A percentile compares a stretch with the other conserved stretches of the same genome.
Conservation (phyloP, 1,140 invertebrate genomes). For the Drosophila ercepeae region DNA sequence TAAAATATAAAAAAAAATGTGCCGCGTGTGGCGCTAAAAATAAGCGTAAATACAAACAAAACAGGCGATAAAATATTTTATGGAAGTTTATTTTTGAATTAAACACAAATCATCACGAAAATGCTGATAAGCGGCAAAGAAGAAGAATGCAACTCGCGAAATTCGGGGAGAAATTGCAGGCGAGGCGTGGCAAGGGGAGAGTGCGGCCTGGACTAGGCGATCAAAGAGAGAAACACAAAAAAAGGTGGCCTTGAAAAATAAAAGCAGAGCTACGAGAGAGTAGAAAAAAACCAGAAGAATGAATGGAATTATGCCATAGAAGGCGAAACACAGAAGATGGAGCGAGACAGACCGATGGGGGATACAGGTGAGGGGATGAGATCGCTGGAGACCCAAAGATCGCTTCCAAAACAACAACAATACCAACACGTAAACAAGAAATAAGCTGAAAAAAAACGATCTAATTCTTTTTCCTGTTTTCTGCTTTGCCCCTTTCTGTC, state of each 20-base stretch:
- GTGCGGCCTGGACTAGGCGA: constrained; percentile 7
- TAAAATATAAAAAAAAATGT: constrained; percentile 43
- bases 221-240: constrained; percentile 39
- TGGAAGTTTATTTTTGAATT: constrained; percentile 50
- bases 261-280: constrained; percentile 20
- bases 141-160: constrained; percentile 15
- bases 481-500: not conserved
- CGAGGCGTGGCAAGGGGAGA: constrained; percentile 4
- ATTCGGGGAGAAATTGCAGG: constrained; percentile 4
- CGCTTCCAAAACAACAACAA: constrained; percentile 40
- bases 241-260: constrained; percentile 64
- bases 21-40: constrained; percentile 72
- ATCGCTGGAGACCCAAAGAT: constrained; percentile 26
- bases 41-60: constrained; percentile 54
- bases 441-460: constrained; percentile 35
- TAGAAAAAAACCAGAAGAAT: constrained; percentile 36
- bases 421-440: not conserved
- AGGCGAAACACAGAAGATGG: constrained; percentile 42
- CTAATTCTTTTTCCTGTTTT: constrained; percentile 34
- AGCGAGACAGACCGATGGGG: not conserved
- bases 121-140: constrained; percentile 38
- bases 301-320: constrained; percentile 56
- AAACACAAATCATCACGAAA: constrained; percentile 51
- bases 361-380: constrained; percentile 10
- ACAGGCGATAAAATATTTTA: constrained; percentile 51